Conservation (phyloP, 2,113 vertebrate genomes). For the Neolamprologus toae region DNA sequence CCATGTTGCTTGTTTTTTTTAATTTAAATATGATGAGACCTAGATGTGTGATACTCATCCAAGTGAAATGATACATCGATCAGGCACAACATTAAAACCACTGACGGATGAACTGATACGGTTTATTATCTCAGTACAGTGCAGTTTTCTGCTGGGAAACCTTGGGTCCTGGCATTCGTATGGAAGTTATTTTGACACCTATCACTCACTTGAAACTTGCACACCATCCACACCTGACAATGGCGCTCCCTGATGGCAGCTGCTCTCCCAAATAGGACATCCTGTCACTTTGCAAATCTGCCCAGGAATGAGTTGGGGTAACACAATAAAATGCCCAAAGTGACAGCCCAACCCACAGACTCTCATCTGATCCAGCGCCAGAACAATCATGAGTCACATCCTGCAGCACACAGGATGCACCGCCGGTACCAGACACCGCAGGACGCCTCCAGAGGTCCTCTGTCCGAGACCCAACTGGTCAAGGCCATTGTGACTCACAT, state of each 20-base stretch:
- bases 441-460: neutral
- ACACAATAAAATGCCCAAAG: neutral
- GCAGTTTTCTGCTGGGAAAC: neutral
- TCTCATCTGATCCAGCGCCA: neutral
- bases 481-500: neutral
- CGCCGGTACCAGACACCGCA: neutral
- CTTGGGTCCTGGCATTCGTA: neutral
- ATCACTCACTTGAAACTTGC: neutral
- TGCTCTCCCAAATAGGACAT: neutral
- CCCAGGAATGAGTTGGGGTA: neutral
- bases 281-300: neutral
- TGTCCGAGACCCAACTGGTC: neutral
- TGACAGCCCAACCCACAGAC: neutral
- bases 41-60: neutral
- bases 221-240: neutral
- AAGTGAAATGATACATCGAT: neutral
- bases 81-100: neutral
- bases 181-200: neutral
- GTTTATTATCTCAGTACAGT: neutral
- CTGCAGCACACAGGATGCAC: neutral
- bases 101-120: neutral
- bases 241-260: neutral
- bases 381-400: neutral
- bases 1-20: fast-evolving
- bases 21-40: neutral